Evolutionary conservation across 2,113 vertebrate genomes (phyloP), one percentile per base, ranked within the genome.

Genomic region (Neogobius melanostomus): DNA sequence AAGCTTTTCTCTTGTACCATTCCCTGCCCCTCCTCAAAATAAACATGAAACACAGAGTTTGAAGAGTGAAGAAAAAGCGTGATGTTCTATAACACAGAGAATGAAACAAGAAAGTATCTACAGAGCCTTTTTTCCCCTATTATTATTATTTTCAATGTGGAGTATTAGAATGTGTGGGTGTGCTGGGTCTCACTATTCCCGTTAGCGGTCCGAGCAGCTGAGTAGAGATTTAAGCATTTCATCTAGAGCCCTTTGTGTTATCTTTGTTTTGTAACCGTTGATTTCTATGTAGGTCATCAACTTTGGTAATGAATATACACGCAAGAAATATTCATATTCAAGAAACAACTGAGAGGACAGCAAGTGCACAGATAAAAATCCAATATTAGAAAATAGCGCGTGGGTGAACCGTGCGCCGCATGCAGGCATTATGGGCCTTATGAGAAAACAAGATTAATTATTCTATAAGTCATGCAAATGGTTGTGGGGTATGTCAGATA

Each of bases 41-140:
- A 89, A 90, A 90, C 87, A 89, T 85, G 79, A 90, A 92, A 88
- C 86, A 86, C 76, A 82, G 79, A 70, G 86, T 90, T 75, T 83
- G 87, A 91, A 85, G 87, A 74, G 63, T 88, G 83, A 89, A 85
- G 82, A 85, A 88, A 56, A 82, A 81, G 75, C 66, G 63, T 85
- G 79, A 87, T 54, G 74, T 51, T 86, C 83, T 82, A 78, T 69
- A 83, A 80, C 72, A 84, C 79, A 64, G 69, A 75, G 60, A 50
- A 68, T 56, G n/a, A 48, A 48, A 54, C 17, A 80, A 63, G 59
- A 69, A 68, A 67, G 56, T 61, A 76, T 82, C 75, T 79, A 16
- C 52, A 71, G 60, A 82, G 73, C 17, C 11, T 11, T 17, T 64
- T 66, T 68, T 56, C 69, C 76, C 3, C 4, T 36, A 4, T 36